A percentile compares a stretch with the other conserved stretches of the same genome.
These are phyloP conservation scores for Lamellibrachia satsuma DNA, from an alignment of 2,888 invertebrate species.

Conservation along the genomic window DNA sequence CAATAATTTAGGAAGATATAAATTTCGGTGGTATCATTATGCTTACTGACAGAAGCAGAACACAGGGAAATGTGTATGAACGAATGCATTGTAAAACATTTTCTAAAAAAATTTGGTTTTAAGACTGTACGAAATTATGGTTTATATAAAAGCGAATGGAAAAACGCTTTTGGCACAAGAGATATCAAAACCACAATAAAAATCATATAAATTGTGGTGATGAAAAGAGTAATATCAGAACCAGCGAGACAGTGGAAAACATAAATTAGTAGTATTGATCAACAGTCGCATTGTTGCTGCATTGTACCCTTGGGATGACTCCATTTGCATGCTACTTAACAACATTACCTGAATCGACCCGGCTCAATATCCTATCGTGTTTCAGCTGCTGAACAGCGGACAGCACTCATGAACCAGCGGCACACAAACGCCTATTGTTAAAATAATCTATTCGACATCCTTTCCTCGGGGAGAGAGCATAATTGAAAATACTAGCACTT, in stretches of 20 bases:
- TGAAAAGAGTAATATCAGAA: background rate
- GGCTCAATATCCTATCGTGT: background rate
- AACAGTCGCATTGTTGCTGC: background rate
- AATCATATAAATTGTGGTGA: background rate
- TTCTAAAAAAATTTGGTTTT: background rate
- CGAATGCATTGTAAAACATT: background rate
- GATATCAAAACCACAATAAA: background rate
- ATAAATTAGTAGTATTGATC: conserved; percentile 7
- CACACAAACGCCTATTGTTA: background rate
- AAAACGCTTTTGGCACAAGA: background rate
- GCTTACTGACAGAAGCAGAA: too few relatives aligned
- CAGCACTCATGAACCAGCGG: background rate
- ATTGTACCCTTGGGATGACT: background rate
- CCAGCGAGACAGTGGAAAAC: background rate
- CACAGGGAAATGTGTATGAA: background rate
- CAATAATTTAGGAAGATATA: too few relatives aligned
- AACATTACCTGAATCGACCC: background rate
- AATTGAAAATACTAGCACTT: background rate
- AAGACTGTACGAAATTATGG: too few relatives aligned
- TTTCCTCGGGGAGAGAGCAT: background rate
- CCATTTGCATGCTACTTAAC: background rate
- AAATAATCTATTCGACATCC: background rate
- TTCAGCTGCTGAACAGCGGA: background rate
- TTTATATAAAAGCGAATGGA: background rate
- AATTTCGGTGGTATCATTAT: too few relatives aligned